Evolutionary conservation across 2,113 vertebrate species (phyloP).

Genomic region (Ptyas mucosa): DNA sequence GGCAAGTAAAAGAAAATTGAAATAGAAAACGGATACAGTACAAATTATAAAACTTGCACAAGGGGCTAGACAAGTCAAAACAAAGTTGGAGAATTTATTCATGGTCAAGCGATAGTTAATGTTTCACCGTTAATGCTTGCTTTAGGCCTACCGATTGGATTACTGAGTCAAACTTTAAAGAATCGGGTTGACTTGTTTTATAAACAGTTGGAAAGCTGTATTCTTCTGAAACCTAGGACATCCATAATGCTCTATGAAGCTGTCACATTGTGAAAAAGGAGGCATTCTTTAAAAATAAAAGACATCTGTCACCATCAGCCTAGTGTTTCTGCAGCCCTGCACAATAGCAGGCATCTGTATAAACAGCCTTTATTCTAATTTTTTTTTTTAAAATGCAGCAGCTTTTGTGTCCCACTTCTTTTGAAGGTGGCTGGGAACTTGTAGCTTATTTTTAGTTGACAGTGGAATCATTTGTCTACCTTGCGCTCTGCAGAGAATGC

Average conservation of each 20-base stretch:
- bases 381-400: neutral
- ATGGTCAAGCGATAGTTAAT: neutral
- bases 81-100: neutral
- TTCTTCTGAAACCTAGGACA: neutral
- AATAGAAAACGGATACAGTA: neutral
- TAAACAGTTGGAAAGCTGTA: neutral
- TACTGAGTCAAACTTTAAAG: neutral
- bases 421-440: conserved; percentile 8
- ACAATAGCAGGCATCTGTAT: neutral
- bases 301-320: conserved; percentile 9
- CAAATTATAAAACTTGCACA: neutral
- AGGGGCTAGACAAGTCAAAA: neutral
- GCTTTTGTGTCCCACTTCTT: neutral
- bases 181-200: neutral
- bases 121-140: neutral
- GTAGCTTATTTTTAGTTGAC: neutral
- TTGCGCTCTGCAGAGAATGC: conserved; percentile 8
- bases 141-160: neutral
- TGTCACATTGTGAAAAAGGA: neutral
- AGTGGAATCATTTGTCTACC: conserved; percentile 6
- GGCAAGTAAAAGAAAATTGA: neutral
- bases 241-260: conserved; percentile 7
- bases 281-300: conserved; percentile 25
- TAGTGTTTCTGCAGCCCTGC: neutral
- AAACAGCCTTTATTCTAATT: conserved; percentile 9